Conservation (phyloP, 1,140 invertebrate genomes). For the Camponotus vicinus region DNA sequence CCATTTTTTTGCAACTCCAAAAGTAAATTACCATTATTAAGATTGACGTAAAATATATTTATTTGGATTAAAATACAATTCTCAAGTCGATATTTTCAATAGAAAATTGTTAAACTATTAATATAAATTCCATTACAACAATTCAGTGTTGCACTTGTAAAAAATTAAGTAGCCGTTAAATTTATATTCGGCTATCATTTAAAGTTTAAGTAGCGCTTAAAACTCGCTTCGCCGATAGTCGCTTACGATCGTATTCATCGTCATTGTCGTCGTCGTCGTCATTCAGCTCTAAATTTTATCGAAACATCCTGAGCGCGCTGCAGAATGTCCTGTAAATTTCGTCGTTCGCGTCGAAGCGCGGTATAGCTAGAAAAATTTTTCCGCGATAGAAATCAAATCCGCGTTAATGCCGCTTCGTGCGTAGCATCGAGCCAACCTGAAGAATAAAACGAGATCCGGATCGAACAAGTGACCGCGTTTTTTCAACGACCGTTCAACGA, state of each 20-base stretch:
- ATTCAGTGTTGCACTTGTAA: background rate
- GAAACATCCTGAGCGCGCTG: background rate
- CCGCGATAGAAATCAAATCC: conserved; percentile 50
- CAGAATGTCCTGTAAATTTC: background rate
- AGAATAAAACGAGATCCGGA: conserved; percentile 36
- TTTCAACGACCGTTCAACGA: conserved; percentile 38
- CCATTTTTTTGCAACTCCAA: too few relatives aligned
- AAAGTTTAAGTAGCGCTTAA: background rate
- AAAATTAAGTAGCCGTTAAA: background rate
- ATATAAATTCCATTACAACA: conserved; percentile 12
- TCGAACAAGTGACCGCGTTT: conserved; percentile 53
- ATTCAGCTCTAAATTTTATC: conserved; percentile 5
- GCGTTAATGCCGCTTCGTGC: conserved; percentile 51
- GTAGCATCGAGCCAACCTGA: background rate
- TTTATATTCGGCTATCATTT: background rate
- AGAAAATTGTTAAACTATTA: background rate
- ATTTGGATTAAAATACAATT: background rate
- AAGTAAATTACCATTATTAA: background rate
- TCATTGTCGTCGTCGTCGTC: background rate
- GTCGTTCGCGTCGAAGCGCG: background rate
- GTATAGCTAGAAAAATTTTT: conserved; percentile 28
- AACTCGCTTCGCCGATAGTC: background rate
- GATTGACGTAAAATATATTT: background rate
- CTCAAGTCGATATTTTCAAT: background rate
- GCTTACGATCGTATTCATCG: background rate